Evolutionary conservation across 2,113 vertebrate genomes (phyloP).

Genomic region (Garra rufa): DNA sequence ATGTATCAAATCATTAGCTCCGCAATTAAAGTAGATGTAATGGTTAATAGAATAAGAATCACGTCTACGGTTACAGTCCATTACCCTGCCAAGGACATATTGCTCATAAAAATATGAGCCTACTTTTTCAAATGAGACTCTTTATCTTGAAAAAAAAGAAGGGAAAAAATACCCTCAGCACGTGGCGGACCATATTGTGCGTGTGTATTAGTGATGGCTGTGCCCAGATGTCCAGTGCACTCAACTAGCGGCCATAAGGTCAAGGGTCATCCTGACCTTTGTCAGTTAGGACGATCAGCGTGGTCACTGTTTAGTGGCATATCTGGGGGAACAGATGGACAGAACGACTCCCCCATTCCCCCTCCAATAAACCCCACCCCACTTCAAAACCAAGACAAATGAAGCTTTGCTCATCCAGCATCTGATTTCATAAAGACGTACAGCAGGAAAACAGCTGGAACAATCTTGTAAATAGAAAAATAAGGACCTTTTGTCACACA

Average conservation of each 20-base stretch:
- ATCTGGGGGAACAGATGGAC: constrained; percentile 88
- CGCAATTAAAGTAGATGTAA: constrained; percentile 11
- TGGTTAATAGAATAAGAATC: constrained; percentile 15
- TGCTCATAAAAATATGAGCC: constrained; percentile 37
- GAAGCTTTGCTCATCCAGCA: constrained; percentile 45
- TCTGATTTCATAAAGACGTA: constrained; percentile 30
- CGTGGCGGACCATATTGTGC: constrained; percentile 43
- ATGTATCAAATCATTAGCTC: constrained; percentile 15
- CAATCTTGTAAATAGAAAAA: constrained; percentile 2
- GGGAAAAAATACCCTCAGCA: constrained; percentile 17
- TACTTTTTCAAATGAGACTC: constrained; percentile 13
- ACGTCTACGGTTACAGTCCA: constrained; percentile 23
- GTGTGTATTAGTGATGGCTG: constrained; percentile 55
- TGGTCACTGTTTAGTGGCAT: constrained; percentile 78
- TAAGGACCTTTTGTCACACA: neutral
- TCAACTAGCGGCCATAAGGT: constrained; percentile 71
- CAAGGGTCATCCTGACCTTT: constrained; percentile 81
- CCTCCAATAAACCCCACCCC: constrained; percentile 49
- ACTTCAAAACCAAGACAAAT: constrained; percentile 80
- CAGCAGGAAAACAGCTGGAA: constrained; percentile 36
- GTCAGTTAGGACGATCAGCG: constrained; percentile 76
- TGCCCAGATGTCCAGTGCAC: constrained; percentile 75
- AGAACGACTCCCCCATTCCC: constrained; percentile 71
- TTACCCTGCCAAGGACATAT: constrained; percentile 20
- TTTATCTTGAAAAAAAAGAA: constrained; percentile 21